A percentile compares a stretch with the other conserved stretches of the same genome.
Evolutionary conservation across 2,888 invertebrate genomes (phyloP).

Genomic region (Meandrusa payeni): DNA sequence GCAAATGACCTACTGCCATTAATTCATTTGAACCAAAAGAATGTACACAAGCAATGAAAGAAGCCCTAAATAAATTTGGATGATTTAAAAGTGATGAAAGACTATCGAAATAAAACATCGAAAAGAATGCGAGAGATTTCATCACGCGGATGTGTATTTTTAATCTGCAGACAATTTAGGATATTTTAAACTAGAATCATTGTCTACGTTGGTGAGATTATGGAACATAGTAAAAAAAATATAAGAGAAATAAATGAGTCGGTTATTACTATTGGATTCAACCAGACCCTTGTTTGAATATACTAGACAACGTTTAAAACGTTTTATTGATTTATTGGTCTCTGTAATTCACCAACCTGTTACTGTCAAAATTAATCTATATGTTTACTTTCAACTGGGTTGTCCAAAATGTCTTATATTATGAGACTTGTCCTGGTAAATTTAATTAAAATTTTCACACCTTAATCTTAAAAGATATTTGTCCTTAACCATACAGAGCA

Average conservation of each 20-base stretch:
- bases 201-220: neutral
- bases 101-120: too few relatives aligned
- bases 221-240: slow-evolving; percentile 9
- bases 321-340: slow-evolving; percentile 19
- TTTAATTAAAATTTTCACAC: too few relatives aligned
- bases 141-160: too few relatives aligned
- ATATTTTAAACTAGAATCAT: too few relatives aligned
- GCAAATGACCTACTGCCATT: too few relatives aligned
- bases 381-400: slow-evolving; percentile 28
- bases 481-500: too few relatives aligned
- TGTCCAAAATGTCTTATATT: slow-evolving; percentile 13
- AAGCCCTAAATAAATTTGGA: too few relatives aligned
- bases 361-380: slow-evolving; percentile 29
- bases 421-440: slow-evolving; percentile 19
- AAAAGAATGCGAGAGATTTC: neutral
- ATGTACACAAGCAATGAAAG: too few relatives aligned
- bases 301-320: slow-evolving; percentile 21
- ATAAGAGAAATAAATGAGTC: slow-evolving; percentile 13
- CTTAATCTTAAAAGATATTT: too few relatives aligned
- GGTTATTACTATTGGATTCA: slow-evolving; percentile 7
- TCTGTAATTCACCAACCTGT: slow-evolving; percentile 34
- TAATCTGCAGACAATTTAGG: too few relatives aligned
- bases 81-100: too few relatives aligned
- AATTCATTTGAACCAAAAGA: too few relatives aligned
- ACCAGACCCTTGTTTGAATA: slow-evolving; percentile 10